Percentiles rank a stretch among this genome's conserved stretches.
Evolutionary conservation across 92 coral and sea anemone species (phyloP).

Genomic region (Umimayanthus chanpuru): DNA sequence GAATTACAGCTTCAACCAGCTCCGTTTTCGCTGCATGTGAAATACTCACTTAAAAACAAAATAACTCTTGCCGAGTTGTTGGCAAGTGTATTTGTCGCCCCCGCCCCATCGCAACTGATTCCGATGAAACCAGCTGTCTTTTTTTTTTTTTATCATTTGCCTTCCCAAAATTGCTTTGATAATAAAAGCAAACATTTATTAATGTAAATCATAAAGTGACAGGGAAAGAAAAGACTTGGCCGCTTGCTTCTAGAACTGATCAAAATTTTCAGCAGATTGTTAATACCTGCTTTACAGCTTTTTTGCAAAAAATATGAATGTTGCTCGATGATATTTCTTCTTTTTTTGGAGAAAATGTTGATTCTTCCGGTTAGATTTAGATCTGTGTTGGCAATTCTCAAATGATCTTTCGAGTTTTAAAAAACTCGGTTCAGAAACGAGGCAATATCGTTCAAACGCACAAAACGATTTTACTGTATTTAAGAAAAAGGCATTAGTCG

Average conservation of each 20-base stretch:
- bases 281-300: too few relatives aligned
- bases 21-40: background rate
- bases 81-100: background rate
- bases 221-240: background rate
- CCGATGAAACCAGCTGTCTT: conserved; percentile 31
- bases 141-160: background rate
- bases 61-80: background rate
- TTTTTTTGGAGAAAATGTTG: background rate
- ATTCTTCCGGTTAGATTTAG: background rate
- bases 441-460: background rate
- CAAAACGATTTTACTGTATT: background rate
- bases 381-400: background rate
- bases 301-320: background rate
- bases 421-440: background rate
- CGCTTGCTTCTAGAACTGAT: background rate
- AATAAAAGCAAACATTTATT: conserved; percentile 35
- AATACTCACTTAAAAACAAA: background rate
- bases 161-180: conserved; percentile 23
- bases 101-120: background rate
- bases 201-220: conserved; percentile 5
- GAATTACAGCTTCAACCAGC: background rate
- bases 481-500: too few relatives aligned
- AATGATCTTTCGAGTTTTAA: background rate
- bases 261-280: background rate
- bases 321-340: background rate